Conservation (phyloP, 2,113 vertebrate species). For the Oreochromis spilurus region DNA sequence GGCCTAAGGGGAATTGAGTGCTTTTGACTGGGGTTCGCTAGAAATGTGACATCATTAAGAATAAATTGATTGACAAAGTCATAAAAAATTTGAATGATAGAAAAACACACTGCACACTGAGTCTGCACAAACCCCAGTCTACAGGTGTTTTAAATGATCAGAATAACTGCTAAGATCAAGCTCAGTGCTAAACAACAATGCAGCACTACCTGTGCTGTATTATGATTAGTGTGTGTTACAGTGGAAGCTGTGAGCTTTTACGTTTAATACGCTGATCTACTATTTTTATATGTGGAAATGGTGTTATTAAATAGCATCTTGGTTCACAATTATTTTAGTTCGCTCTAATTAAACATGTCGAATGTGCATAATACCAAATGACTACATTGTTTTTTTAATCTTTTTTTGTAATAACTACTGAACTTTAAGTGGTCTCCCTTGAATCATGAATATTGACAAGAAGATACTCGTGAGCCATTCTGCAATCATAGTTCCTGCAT, state of each 20-base stretch:
- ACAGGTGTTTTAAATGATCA: not conserved
- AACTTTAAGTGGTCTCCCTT: not conserved
- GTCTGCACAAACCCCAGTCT: not conserved
- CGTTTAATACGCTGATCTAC: not conserved
- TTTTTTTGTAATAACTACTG: not conserved
- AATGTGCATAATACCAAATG: not conserved
- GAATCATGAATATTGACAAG: slow-evolving; percentile 32
- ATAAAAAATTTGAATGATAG: not conserved
- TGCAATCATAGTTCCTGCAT: slow-evolving; percentile 12
- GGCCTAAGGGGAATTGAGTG: not conserved
- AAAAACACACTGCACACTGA: not conserved
- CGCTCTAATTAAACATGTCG: not conserved
- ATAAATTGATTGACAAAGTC: not conserved
- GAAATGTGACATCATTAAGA: not conserved
- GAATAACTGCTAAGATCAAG: not conserved
- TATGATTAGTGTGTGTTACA: not conserved
- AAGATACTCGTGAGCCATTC: slow-evolving; percentile 16
- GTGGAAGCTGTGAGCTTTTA: not conserved
- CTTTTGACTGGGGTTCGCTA: not conserved
- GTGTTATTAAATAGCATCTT: not conserved
- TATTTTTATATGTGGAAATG: not conserved
- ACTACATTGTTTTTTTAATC: rapidly evolving
- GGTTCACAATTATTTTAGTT: not conserved
- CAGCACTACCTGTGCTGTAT: not conserved
- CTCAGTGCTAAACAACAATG: not conserved